Percentiles rank a stretch among this genome's conserved stretches.
Conservation (phyloP, 2,113 vertebrate genomes). For the Himantopus leucocephalus region DNA sequence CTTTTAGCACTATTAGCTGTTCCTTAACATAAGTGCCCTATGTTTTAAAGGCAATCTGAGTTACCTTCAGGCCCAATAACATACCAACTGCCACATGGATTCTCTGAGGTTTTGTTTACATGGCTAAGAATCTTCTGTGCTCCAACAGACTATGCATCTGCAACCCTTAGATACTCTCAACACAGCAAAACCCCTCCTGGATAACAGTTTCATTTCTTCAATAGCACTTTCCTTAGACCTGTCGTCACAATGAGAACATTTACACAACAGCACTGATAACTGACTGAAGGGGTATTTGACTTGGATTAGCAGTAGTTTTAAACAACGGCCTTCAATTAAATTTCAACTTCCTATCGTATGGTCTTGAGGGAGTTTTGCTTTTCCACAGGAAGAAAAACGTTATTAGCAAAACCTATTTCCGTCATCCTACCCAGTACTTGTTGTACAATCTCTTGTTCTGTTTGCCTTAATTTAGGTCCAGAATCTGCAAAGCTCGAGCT, state of each 20-base stretch:
- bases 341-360: not conserved
- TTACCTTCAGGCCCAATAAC: not conserved
- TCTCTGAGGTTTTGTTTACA: not conserved
- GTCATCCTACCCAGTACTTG: rapidly evolving
- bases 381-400: not conserved
- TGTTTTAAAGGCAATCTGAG: not conserved
- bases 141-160: not conserved
- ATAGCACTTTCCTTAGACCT: not conserved
- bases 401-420: not conserved
- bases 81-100: not conserved
- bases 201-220: not conserved
- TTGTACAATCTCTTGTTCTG: not conserved
- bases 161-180: not conserved
- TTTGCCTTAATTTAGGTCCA: not conserved
- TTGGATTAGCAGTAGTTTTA: not conserved
- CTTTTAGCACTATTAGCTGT: not conserved
- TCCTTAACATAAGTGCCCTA: not conserved
- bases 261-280: not conserved
- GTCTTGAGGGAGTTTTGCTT: not conserved
- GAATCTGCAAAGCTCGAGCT: not conserved
- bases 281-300: not conserved
- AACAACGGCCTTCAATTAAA: not conserved
- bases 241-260: not conserved
- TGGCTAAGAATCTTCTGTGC: not conserved
- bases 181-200: not conserved